phyloP scores from a whole-genome alignment of 2,113 vertebrate species.

The Serilophus lunatus region DNA sequence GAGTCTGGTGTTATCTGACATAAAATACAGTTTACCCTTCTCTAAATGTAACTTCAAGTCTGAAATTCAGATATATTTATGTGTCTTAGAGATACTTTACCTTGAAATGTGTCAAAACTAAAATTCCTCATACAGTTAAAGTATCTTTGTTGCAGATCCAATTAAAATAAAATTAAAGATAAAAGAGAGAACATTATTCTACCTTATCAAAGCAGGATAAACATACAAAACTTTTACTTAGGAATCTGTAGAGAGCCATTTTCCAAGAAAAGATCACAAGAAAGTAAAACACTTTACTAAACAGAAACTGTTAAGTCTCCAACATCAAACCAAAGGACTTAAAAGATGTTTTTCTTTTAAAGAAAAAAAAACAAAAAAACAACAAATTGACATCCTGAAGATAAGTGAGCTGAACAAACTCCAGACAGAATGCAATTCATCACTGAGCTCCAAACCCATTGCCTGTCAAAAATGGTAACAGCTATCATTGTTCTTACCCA shows the following conservation, averaged over 20 bases:
- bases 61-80: slow-evolving; percentile 36
- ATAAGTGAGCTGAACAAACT: slow-evolving; percentile 25
- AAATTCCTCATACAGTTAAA: not conserved
- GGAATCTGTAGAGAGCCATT: not conserved
- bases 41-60: not conserved
- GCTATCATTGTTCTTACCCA: slow-evolving; percentile 47
- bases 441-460: slow-evolving; percentile 21
- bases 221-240: slow-evolving; percentile 14
- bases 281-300: not conserved
- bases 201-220: slow-evolving; percentile 50
- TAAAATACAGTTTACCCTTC: not conserved
- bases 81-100: not conserved
- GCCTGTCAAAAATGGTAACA: slow-evolving; percentile 34
- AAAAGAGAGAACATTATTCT: slow-evolving; percentile 31
- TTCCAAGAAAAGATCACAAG: slow-evolving; percentile 33
- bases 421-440: slow-evolving; percentile 39
- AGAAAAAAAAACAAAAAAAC: not conserved
- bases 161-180: slow-evolving; percentile 53
- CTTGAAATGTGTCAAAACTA: slow-evolving; percentile 26
- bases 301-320: not conserved
- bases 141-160: slow-evolving; percentile 39
- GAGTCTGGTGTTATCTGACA: not conserved
- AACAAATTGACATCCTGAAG: slow-evolving; percentile 45
- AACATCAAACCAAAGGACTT: slow-evolving; percentile 1
- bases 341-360: slow-evolving; percentile 3